Percentiles rank a stretch among this genome's conserved stretches.
These are phyloP conservation scores for Berghia stephanieae DNA, from an alignment of 1,140 invertebrate genomes.

Conservation along the genomic window DNA sequence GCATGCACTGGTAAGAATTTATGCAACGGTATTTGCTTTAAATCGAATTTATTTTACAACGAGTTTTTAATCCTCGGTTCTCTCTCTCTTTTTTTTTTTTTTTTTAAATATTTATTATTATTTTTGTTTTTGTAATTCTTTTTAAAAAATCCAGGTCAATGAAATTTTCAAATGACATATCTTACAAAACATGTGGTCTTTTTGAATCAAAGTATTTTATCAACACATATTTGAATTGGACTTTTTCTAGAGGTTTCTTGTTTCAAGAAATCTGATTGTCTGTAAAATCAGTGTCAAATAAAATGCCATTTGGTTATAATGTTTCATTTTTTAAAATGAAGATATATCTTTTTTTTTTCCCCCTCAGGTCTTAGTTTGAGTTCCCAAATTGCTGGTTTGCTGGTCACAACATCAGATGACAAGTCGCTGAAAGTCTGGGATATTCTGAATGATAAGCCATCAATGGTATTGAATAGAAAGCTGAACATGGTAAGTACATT, in stretches of 20 bases:
- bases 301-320: background rate
- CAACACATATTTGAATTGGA: background rate
- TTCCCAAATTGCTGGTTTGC: constrained; percentile 74
- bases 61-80: background rate
- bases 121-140: no score
- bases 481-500: constrained; percentile 51
- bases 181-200: no score
- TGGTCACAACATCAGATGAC: constrained; percentile 80
- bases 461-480: constrained; percentile 58
- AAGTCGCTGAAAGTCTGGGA: constrained; percentile 85
- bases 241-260: no score
- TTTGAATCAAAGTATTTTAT: no score
- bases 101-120: no score
- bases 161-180: no score
- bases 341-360: background rate
- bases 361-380: constrained; percentile 73
- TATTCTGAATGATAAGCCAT: constrained; percentile 64
- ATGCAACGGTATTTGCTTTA: background rate
- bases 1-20: constrained; percentile 56
- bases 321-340: background rate
- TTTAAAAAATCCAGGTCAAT: no score
- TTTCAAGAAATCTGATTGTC: background rate
- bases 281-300: background rate
- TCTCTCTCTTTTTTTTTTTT: no score
- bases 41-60: background rate